A percentile compares a stretch with the other conserved stretches of the same genome.
Conservation (phyloP, 2,113 vertebrate species). For the Nycticryphes semicollaris region DNA sequence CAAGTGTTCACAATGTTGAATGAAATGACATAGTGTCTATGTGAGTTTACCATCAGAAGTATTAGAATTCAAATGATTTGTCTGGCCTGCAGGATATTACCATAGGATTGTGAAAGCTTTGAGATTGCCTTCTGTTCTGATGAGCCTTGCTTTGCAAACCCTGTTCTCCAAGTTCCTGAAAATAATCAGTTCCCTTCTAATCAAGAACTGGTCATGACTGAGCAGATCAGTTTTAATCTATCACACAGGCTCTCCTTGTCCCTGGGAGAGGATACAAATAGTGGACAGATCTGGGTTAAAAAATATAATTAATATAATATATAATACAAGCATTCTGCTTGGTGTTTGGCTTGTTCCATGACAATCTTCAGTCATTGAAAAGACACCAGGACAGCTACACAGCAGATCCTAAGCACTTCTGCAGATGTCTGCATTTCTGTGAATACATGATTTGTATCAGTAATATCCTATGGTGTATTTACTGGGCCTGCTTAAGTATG, state of each 20-base stretch:
- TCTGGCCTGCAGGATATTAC: not conserved
- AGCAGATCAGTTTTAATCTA: not conserved
- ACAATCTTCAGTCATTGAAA: not conserved
- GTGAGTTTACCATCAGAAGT: not conserved
- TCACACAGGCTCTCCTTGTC: not conserved
- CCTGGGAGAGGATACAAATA: not conserved
- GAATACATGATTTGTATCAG: not conserved
- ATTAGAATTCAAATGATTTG: not conserved
- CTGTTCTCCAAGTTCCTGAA: not conserved
- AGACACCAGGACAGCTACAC: not conserved
- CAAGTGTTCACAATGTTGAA: not conserved
- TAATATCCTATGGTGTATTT: not conserved
- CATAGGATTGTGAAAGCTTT: not conserved
- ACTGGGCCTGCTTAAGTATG: not conserved
- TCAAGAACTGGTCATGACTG: not conserved
- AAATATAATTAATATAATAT: not conserved
- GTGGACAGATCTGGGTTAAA: not conserved
- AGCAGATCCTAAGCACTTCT: not conserved
- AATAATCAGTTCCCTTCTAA: not conserved
- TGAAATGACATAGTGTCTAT: fast-evolving
- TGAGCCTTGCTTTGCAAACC: not conserved
- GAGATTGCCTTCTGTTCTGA: not conserved
- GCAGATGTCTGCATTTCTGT: not conserved
- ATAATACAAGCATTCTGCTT: not conserved
- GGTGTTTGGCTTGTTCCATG: not conserved